Conservation (phyloP, 2,797 vertebrate species). For the Emydoidea blandingii region DNA sequence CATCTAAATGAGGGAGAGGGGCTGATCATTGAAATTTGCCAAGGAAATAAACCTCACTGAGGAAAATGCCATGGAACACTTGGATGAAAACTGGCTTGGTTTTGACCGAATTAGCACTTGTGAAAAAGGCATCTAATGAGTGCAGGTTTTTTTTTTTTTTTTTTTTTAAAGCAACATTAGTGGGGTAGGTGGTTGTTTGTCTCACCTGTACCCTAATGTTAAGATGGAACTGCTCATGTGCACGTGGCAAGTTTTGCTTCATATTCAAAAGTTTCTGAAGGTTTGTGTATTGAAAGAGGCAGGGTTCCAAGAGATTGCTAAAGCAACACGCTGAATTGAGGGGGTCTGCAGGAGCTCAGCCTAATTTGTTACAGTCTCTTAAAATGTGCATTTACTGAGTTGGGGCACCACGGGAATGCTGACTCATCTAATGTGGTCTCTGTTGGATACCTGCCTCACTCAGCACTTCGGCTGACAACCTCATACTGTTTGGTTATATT, state of each 20-base stretch:
- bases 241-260: not conserved
- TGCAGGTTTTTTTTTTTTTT: not conserved
- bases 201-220: not conserved
- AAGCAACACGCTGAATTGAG: not conserved
- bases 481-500: not conserved
- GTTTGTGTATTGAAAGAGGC: not conserved
- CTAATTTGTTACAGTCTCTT: not conserved
- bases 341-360: not conserved
- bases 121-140: not conserved
- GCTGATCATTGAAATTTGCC: not conserved
- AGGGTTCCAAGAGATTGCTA: not conserved
- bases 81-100: not conserved
- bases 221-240: not conserved
- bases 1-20: not conserved
- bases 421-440: not conserved
- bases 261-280: not conserved
- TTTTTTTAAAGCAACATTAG: not conserved
- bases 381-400: not conserved
- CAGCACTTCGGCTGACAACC: not conserved
- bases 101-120: not conserved
- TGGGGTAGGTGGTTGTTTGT: not conserved
- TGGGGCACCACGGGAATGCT: not conserved
- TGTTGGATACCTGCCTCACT: not conserved
- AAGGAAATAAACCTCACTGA: not conserved
- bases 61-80: not conserved